Conservation (phyloP, 2,797 vertebrate species). For the Lagocephalus sceleratus region DNA sequence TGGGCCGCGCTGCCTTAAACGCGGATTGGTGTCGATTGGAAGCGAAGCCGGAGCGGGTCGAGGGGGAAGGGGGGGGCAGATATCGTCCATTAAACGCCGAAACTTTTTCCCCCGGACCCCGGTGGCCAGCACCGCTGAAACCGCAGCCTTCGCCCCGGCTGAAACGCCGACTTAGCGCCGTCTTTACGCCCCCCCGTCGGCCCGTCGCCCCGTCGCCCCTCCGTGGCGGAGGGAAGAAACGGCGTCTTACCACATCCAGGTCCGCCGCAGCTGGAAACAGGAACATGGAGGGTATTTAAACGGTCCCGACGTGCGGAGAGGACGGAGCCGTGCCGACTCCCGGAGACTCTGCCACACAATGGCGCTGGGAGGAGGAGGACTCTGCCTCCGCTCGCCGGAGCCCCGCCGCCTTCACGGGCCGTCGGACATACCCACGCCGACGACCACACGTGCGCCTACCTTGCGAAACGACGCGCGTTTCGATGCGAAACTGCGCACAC, state of each 20-base stretch:
- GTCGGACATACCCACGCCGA: constrained; percentile 12
- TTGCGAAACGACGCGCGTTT: background rate
- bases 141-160: constrained; percentile 25
- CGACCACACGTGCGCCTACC: background rate
- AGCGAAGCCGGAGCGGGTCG: too few relatives aligned
- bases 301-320: constrained; percentile 38
- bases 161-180: background rate
- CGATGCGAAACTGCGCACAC: background rate
- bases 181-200: too few relatives aligned
- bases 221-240: background rate
- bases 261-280: constrained; percentile 50
- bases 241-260: constrained; percentile 61
- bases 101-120: constrained; percentile 33
- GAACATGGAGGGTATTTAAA: constrained; percentile 62
- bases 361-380: constrained; percentile 67
- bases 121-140: constrained; percentile 1
- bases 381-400: constrained; percentile 44
- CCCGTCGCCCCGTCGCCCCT: too few relatives aligned
- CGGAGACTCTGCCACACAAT: constrained; percentile 66
- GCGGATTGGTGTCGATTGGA: too few relatives aligned
- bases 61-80: background rate
- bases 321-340: constrained; percentile 44
- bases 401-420: constrained; percentile 49
- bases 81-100: constrained; percentile 6
- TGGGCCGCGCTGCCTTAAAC: too few relatives aligned